Evolutionary conservation across 1,140 invertebrate genomes (phyloP).

Genomic region (Aphelinus atriplicis): DNA sequence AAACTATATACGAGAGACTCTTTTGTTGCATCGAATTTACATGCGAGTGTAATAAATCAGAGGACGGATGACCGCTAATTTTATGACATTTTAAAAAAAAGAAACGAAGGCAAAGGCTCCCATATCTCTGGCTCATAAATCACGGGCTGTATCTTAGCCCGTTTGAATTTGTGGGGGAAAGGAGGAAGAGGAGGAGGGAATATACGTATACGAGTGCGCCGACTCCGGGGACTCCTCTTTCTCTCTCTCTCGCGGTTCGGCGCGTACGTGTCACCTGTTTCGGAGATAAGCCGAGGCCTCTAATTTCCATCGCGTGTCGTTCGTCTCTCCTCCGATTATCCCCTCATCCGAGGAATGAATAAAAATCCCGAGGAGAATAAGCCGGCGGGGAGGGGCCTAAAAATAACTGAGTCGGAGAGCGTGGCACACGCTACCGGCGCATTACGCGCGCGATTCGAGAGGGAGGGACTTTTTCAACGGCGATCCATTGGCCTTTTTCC

Average conservation of each 20-base stretch:
- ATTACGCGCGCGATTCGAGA: neutral
- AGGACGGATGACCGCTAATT: slow-evolving; percentile 35
- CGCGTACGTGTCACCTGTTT: slow-evolving; percentile 49
- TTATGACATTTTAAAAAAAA: slow-evolving; percentile 28
- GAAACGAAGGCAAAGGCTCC: neutral
- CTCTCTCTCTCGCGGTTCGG: slow-evolving; percentile 42
- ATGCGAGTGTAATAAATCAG: slow-evolving; percentile 32
- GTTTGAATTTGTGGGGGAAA: slow-evolving; percentile 19
- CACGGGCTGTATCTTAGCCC: slow-evolving; percentile 33
- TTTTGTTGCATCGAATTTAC: slow-evolving; percentile 25
- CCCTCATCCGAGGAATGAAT: slow-evolving; percentile 3
- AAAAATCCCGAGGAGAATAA: neutral
- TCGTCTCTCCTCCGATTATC: slow-evolving; percentile 14
- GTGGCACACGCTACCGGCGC: neutral
- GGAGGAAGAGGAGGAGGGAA: neutral
- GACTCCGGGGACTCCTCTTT: slow-evolving; percentile 9
- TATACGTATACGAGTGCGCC: neutral
- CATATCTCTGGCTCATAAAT: slow-evolving; percentile 39
- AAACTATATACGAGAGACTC: neutral
- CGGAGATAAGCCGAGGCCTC: slow-evolving; percentile 46
- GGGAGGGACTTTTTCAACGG: no score
- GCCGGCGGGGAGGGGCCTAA: slow-evolving; percentile 36
- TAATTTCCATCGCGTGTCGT: slow-evolving; percentile 47
- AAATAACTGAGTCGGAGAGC: slow-evolving; percentile 39
- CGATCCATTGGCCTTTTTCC: no score